Base-by-base conservation (phyloP, 2,888 invertebrate species). In the Lasius fuliginosus region DNA sequence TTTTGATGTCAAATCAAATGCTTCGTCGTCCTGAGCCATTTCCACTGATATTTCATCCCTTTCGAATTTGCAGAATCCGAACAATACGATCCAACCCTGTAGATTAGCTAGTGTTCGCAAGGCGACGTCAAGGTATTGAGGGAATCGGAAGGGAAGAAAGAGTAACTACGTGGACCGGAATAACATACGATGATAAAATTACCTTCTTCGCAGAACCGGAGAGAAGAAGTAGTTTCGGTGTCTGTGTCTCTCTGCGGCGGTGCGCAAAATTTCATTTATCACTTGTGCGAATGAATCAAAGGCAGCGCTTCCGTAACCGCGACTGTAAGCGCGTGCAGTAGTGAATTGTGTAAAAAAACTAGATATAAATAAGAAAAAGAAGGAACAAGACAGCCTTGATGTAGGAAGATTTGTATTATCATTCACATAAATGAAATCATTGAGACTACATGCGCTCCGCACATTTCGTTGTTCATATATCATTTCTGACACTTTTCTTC, bases 201-300 rank as follows among this genome's bases (percentile, higher is more conserved):
- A 89, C 76, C 85, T 67, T 84, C 74, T 9, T 33, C 27, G 27
- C 18, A 36, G 9, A 49, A 11, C 27, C 64, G 62, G 58, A 65
- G 67, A 65, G 67, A 65, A 33, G 65, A 76, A 8, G 62, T 11
- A 40, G 30, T 56, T 42, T 62, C 49, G 58, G 23, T 85, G 84
- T 86, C 85, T 76, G 81, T 88, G 85, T 88, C 77, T 77, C 30
- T 18, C 12, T 9, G 15, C 18, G 58, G 53, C 49, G 69, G 49
- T 76, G 65, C 40, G 74, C 82, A 83, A 82, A 85, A 86, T 88
- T 90, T 90, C 87, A 90, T 92, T 92, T 91, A 87, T 90, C 88
- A 90, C 85, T 58, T 74, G 56, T 69, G 8, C 75, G 60, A 62
- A 42, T 73, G 33, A 77, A 87, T 75, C 77, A 62, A 56, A 85